These are phyloP conservation scores for human (Homo sapiens) DNA, from an alignment of 2,113 vertebrate genomes.

Conservation along the genomic window DNA sequence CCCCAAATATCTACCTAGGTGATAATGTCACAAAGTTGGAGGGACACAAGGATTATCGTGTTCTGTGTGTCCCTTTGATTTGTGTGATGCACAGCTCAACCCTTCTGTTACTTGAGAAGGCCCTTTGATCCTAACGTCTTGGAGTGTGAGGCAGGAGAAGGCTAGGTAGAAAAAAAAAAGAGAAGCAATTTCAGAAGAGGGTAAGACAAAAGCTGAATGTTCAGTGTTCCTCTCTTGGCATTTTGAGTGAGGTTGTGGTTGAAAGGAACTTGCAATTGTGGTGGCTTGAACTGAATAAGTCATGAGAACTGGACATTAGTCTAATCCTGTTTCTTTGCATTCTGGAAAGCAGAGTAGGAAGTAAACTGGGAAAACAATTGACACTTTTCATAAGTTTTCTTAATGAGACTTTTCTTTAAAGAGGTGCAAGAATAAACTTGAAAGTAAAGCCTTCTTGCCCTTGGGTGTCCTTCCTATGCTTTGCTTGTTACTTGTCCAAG, in stretches of 20 bases:
- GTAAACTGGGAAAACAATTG: background rate
- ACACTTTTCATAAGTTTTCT: background rate
- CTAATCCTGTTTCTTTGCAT: background rate
- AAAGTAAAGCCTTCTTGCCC: background rate
- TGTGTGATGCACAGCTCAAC: background rate
- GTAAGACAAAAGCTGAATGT: background rate
- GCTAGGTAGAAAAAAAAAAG: background rate
- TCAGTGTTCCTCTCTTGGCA: background rate
- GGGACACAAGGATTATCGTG: no score
- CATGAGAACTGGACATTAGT: background rate
- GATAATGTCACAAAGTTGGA: background rate
- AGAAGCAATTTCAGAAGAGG: background rate
- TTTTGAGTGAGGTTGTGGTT: background rate
- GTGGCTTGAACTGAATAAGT: background rate
- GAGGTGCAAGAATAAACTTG: background rate
- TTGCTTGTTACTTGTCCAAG: background rate
- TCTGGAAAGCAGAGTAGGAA: background rate
- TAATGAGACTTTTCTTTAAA: background rate
- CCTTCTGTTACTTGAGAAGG: background rate
- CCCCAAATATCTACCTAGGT: background rate
- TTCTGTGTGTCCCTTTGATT: background rate
- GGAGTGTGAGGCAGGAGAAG: background rate
- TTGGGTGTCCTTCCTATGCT: background rate
- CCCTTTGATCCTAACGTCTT: background rate
- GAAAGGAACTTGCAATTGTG: background rate